phyloP scores from a whole-genome alignment of 1,140 invertebrate species.

The Sweltsa coloradensis region DNA sequence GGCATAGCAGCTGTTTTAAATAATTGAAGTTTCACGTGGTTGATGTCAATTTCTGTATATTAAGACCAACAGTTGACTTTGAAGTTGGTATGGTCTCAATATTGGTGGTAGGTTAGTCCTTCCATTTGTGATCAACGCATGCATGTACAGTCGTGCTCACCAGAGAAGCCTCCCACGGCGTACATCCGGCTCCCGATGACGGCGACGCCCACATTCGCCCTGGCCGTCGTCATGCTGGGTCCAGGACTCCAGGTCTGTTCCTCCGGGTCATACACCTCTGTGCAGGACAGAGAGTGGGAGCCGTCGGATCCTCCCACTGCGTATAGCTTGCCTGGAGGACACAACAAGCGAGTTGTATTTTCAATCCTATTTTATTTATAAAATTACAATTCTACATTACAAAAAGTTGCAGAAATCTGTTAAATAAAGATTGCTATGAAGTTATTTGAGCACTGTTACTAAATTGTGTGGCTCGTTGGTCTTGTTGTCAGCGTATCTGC shows the following conservation, averaged over 20 bases:
- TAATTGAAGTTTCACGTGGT: too few relatives aligned
- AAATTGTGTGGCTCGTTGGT: too few relatives aligned
- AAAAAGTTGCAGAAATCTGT: conserved; percentile 11
- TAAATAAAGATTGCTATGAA: background rate
- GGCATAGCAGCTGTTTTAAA: too few relatives aligned
- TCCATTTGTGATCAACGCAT: too few relatives aligned
- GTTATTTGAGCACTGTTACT: too few relatives aligned
- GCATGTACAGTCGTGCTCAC: too few relatives aligned
- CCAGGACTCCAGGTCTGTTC: conserved; percentile 48
- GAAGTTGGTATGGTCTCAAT: too few relatives aligned
- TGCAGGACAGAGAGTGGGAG: conserved; percentile 49
- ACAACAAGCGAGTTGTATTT: background rate
- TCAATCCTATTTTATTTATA: background rate
- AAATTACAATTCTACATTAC: conserved; percentile 5
- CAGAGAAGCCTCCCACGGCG: conserved; percentile 68
- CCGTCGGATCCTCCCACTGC: conserved; percentile 62
- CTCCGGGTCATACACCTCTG: conserved; percentile 51
- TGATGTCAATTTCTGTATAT: too few relatives aligned
- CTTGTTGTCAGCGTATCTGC: too few relatives aligned
- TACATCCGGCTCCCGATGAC: conserved; percentile 56
- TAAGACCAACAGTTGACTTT: too few relatives aligned
- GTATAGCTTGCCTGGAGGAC: conserved; percentile 40
- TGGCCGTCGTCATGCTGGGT: conserved; percentile 49
- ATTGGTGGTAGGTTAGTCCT: too few relatives aligned
- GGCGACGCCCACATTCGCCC: conserved; percentile 60